Evolutionary conservation across 2,888 invertebrate genomes (phyloP).

Genomic region (Epicampocera succincta): DNA sequence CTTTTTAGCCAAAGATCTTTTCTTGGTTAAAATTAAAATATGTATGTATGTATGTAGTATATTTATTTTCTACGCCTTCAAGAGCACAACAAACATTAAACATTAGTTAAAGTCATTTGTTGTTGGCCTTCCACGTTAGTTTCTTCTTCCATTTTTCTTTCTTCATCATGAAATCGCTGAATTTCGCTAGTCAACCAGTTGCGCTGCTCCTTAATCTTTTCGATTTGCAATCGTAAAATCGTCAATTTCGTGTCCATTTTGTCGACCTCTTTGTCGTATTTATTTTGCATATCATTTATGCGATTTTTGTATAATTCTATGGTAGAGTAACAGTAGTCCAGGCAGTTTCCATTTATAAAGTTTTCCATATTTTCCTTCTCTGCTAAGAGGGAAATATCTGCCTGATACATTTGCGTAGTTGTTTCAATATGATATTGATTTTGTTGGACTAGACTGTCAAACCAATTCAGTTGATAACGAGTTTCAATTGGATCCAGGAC

Average conservation of each 20-base stretch:
- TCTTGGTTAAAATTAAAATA: too few relatives aligned
- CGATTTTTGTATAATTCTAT: conserved; percentile 58
- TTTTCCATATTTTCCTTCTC: not conserved
- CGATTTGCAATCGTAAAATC: conserved; percentile 48
- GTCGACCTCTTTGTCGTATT: conserved; percentile 57
- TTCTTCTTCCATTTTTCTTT: conserved; percentile 44
- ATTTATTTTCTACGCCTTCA: too few relatives aligned
- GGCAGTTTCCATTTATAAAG: conserved; percentile 22
- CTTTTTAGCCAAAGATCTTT: too few relatives aligned
- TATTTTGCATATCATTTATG: conserved; percentile 42
- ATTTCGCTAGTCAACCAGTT: conserved; percentile 59
- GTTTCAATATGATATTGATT: conserved; percentile 16
- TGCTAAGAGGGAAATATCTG: conserved; percentile 23
- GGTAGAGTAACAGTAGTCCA: conserved; percentile 45
- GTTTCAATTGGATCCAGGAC: conserved; percentile 68
- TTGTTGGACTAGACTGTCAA: conserved; percentile 37
- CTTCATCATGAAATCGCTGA: conserved; percentile 65
- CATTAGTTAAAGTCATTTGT: too few relatives aligned
- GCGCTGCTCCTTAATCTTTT: conserved; percentile 57
- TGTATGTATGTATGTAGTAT: too few relatives aligned
- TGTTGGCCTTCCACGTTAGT: not conserved
- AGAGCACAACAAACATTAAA: too few relatives aligned
- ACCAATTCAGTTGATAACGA: conserved; percentile 66
- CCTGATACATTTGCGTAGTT: conserved; percentile 4
- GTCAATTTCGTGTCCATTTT: conserved; percentile 49